Percentiles rank a stretch among this genome's conserved stretches.
phyloP scores from a whole-genome alignment of 2,888 invertebrate genomes.

The Zelleria hepariella region DNA sequence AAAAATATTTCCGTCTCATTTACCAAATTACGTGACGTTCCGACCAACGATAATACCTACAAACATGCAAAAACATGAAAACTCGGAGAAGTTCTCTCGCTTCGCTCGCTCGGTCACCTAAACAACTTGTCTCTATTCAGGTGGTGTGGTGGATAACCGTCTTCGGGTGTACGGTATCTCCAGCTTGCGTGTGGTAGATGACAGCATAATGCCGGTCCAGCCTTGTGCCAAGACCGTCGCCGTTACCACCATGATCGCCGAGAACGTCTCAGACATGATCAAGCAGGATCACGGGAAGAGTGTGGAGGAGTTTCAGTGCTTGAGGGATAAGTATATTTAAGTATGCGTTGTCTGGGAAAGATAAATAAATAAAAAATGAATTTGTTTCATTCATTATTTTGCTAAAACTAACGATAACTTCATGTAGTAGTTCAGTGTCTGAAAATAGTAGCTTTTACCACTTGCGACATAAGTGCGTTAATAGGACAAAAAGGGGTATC shows the following conservation, averaged over 20 bases:
- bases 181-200: conserved; percentile 76
- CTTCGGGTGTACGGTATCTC: conserved; percentile 73
- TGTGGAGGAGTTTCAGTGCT: neutral
- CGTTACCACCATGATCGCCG: conserved; percentile 81
- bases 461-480: too few species aligned
- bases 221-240: conserved; percentile 82
- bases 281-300: conserved; percentile 48
- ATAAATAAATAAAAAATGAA: too few species aligned
- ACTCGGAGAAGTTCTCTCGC: too few species aligned
- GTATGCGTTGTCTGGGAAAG: neutral
- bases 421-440: too few species aligned
- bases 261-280: conserved; percentile 78
- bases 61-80: neutral
- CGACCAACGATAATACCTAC: too few species aligned
- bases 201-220: conserved; percentile 80
- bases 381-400: too few species aligned
- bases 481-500: neutral
- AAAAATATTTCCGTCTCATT: too few species aligned
- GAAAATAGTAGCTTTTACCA: too few species aligned
- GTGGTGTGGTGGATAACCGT: conserved; percentile 74
- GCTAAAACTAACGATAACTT: too few species aligned
- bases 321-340: neutral
- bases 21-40: neutral
- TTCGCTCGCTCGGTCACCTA: conserved; percentile 21
- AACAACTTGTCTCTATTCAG: conserved; percentile 32